Evolutionary conservation across 2,888 invertebrate species (phyloP).

Genomic region (Aquatica leii): DNA sequence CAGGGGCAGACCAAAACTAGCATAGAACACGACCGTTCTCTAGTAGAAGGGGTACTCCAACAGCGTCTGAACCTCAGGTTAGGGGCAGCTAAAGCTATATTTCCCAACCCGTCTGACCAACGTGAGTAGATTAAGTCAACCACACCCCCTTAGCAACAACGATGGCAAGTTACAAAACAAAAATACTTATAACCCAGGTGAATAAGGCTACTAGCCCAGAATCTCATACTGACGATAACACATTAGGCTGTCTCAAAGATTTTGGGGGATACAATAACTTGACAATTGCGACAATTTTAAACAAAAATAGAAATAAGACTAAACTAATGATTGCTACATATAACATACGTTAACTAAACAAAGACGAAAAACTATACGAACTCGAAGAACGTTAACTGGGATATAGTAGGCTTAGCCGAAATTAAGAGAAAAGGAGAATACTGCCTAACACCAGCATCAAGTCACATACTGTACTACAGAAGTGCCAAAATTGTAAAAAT

Average conservation of each 20-base stretch:
- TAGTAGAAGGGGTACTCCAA: background rate
- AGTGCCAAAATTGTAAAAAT: too few relatives aligned
- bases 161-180: background rate
- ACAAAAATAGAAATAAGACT: too few relatives aligned
- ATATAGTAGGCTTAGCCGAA: too few relatives aligned
- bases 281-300: background rate
- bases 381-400: background rate
- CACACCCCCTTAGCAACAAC: too few relatives aligned
- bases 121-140: background rate
- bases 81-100: too few relatives aligned
- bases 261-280: background rate
- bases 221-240: background rate
- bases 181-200: background rate
- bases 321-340: too few relatives aligned
- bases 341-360: too few relatives aligned
- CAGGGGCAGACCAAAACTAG: too few relatives aligned
- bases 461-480: background rate
- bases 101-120: background rate
- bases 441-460: too few relatives aligned
- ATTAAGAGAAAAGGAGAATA: too few relatives aligned
- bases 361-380: too few relatives aligned
- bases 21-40: background rate
- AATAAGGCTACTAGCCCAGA: background rate
- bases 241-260: background rate
- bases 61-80: too few relatives aligned